Evolutionary conservation across 2,113 vertebrate species (phyloP).

Genomic region (Sinocyclocheilus rhinocerous): DNA sequence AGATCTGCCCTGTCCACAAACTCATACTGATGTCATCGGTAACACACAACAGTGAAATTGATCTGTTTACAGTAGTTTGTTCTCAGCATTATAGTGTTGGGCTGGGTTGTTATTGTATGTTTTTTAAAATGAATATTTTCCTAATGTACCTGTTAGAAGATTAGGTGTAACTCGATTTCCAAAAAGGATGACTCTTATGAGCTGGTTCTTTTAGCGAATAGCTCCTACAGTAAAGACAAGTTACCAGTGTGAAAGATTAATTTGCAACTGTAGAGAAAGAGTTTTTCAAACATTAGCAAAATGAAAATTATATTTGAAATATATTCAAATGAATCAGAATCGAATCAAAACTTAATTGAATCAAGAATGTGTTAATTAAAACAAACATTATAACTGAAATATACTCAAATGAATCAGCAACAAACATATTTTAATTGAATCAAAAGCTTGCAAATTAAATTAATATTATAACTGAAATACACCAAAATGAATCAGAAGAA

Average conservation of each 20-base stretch:
- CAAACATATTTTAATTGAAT: no score
- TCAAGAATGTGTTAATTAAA: not conserved
- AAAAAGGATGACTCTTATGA: not conserved
- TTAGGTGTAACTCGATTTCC: not conserved
- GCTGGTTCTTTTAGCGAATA: not conserved
- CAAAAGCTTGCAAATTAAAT: not conserved
- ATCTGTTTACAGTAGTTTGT: not conserved
- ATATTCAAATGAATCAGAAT: not conserved
- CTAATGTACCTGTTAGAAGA: not conserved
- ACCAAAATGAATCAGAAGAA: not conserved
- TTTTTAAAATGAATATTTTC: not conserved
- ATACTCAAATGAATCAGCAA: not conserved
- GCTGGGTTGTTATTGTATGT: not conserved
- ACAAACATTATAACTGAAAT: not conserved
- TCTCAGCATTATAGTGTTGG: not conserved
- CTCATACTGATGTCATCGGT: not conserved
- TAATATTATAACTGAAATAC: not conserved
- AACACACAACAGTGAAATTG: not conserved
- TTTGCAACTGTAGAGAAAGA: not conserved
- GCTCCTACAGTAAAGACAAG: not conserved
- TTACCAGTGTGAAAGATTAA: not conserved
- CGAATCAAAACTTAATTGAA: not conserved
- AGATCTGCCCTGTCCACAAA: conserved; percentile 14
- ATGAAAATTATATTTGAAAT: not conserved
- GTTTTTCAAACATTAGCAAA: not conserved